phyloP scores from a whole-genome alignment of 2,113 vertebrate genomes.

The Ondatra zibethicus region DNA sequence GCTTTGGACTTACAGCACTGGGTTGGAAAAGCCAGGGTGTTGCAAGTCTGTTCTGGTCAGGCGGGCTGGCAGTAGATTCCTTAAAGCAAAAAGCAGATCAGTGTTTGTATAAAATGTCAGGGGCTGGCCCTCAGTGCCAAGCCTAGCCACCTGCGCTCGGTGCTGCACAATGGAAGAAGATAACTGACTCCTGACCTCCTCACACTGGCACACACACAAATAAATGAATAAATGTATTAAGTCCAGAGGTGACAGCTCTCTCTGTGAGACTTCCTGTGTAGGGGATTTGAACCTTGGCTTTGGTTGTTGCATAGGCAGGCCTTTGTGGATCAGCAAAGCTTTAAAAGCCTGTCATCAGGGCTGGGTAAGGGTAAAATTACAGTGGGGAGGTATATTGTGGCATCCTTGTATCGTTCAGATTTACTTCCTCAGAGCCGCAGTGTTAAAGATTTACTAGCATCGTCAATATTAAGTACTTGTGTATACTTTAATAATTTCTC shows the following conservation, averaged over 20 bases:
- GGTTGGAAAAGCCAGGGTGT: not conserved
- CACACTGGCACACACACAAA: not conserved
- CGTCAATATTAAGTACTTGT: not conserved
- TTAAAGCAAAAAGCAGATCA: conserved; percentile 5
- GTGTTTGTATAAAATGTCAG: not conserved
- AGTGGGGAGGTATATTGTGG: not conserved
- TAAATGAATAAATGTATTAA: not conserved
- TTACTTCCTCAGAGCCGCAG: conserved; percentile 23
- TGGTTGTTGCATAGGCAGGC: not conserved
- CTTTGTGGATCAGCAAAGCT: not conserved
- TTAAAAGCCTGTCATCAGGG: not conserved
- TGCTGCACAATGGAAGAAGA: not conserved
- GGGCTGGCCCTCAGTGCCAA: not conserved
- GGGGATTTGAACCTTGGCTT: not conserved
- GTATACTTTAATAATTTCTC: conserved; percentile 24
- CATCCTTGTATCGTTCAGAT: not conserved
- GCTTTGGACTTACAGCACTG: not conserved
- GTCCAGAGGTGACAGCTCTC: not conserved
- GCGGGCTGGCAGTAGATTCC: not conserved
- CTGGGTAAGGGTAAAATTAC: not conserved
- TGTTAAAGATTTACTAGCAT: not conserved
- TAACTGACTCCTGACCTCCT: not conserved
- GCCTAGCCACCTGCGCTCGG: not conserved
- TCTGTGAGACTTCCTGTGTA: not conserved
- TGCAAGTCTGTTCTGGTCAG: not conserved